Conservation (phyloP, 2,888 invertebrate species). For the Amaurobius ferox region DNA sequence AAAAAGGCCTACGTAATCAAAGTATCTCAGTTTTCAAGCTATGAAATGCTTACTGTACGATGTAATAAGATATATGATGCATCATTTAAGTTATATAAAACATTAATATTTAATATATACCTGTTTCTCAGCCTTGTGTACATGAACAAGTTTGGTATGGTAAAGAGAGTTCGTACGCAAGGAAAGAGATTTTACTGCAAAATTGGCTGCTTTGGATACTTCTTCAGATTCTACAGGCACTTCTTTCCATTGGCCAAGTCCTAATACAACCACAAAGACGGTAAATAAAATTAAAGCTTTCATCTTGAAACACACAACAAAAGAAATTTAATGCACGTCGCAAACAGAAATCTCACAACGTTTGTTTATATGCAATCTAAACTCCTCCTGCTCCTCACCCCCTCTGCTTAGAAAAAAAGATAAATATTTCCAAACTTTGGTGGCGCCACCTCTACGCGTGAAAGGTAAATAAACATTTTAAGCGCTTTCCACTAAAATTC, state of each 20-base stretch:
- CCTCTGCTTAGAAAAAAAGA: too few species aligned
- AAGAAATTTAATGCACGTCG: background rate
- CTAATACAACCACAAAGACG: conserved; percentile 9
- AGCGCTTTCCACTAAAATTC: too few species aligned
- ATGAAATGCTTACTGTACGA: too few species aligned
- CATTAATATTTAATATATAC: too few species aligned
- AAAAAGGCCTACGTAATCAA: too few species aligned
- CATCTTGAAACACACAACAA: background rate
- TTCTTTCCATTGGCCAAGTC: conserved; percentile 41
- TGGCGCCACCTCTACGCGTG: background rate
- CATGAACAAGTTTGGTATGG: conserved; percentile 39
- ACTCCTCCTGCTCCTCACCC: too few species aligned
- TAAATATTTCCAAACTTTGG: background rate
- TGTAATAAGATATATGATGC: too few species aligned
- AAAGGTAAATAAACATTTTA: too few species aligned
- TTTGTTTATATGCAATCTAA: background rate
- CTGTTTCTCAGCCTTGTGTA: conserved; percentile 54
- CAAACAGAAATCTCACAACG: background rate
- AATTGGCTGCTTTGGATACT: conserved; percentile 21
- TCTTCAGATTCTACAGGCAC: conserved; percentile 22
- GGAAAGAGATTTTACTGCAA: conserved; percentile 32
- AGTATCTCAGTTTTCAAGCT: too few species aligned
- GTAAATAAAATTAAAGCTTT: background rate
- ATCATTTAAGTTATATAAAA: too few species aligned
- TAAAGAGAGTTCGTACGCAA: conserved; percentile 36